Percentiles rank a stretch among this genome's conserved stretches.
Conservation (phyloP, 2,113 vertebrate species). For the Raphicerus campestris region DNA sequence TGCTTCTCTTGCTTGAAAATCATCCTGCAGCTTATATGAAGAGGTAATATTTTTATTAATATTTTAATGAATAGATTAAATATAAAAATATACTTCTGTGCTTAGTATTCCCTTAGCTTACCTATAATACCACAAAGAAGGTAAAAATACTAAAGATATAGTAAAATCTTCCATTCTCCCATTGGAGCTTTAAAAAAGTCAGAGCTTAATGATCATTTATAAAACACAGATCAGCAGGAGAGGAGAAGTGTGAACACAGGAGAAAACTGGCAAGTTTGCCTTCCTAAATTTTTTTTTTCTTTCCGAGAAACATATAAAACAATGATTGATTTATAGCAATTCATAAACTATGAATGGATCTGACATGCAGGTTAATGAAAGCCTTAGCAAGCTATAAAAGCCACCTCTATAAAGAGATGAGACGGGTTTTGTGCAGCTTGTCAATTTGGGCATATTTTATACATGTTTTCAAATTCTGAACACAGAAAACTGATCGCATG, state of each 20-base stretch:
- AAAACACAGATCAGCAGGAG: background rate
- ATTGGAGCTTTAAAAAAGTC: background rate
- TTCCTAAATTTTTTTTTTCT: background rate
- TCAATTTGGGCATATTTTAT: background rate
- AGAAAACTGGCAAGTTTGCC: background rate
- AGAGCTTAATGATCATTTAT: constrained; percentile 37
- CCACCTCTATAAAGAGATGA: background rate
- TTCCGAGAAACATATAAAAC: background rate
- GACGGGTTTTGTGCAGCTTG: background rate
- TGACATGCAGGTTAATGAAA: constrained; percentile 11
- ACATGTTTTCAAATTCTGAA: background rate
- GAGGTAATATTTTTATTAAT: background rate
- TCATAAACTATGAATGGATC: constrained; percentile 14
- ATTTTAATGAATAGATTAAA: constrained; percentile 22
- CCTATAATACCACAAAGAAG: background rate
- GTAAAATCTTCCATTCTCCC: background rate
- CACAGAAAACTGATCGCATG: background rate
- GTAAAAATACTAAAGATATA: background rate
- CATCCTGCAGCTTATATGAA: background rate
- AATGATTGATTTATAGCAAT: background rate
- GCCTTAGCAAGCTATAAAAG: background rate
- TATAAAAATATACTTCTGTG: background rate
- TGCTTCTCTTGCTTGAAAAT: background rate
- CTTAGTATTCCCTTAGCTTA: background rate
- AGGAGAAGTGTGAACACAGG: background rate